phyloP scores from a whole-genome alignment of 2,113 vertebrate species.

The Pelecanoides urinatrix region DNA sequence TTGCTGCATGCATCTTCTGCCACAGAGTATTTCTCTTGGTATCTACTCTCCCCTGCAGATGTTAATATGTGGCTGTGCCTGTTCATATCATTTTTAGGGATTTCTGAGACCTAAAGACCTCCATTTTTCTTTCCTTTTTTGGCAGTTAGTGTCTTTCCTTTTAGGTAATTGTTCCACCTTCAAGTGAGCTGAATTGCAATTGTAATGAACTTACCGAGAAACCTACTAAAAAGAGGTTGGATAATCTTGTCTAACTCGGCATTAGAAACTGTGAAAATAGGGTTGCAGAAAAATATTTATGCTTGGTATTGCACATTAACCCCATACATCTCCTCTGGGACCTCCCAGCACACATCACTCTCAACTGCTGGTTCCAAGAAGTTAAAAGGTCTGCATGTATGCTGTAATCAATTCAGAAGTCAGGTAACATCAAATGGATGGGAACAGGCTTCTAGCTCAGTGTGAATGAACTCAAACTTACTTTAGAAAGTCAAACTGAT shows the following conservation, averaged over 20 bases:
- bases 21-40: neutral
- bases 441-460: slow-evolving; percentile 17
- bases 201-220: slow-evolving; percentile 6
- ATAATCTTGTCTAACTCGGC: neutral
- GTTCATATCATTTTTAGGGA: neutral
- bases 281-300: slow-evolving; percentile 9
- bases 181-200: neutral
- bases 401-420: slow-evolving; percentile 57
- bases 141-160: neutral
- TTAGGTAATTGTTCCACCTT: neutral
- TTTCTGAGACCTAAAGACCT: neutral
- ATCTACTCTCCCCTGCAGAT: neutral
- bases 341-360: slow-evolving; percentile 13
- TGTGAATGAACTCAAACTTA: neutral
- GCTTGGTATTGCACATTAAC: slow-evolving; percentile 13
- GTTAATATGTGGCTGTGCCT: neutral
- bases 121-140: neutral
- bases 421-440: neutral
- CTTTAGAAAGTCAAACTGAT: slow-evolving; percentile 5
- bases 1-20: neutral
- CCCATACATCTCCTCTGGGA: neutral
- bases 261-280: slow-evolving; percentile 14
- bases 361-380: slow-evolving; percentile 46
- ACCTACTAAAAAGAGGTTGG: neutral
- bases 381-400: slow-evolving; percentile 46